phyloP scores from a whole-genome alignment of 1,140 invertebrate genomes.

The Micrasema minimum region DNA sequence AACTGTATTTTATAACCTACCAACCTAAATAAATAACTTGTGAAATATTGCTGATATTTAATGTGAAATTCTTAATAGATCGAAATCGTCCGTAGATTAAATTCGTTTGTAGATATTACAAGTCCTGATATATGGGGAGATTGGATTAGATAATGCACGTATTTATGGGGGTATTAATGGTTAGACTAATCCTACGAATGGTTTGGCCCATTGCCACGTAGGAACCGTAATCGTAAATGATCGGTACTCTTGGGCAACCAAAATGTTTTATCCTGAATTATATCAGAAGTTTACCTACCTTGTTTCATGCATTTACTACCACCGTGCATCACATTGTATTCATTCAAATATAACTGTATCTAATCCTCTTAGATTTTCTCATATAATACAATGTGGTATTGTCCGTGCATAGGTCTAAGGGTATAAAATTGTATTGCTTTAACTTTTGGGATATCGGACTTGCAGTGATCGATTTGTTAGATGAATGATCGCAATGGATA shows the following conservation, averaged over 20 bases:
- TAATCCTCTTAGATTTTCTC: no score
- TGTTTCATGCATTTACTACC: no score
- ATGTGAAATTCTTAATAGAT: no score
- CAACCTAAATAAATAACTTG: no score
- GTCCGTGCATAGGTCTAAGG: slow-evolving; percentile 6
- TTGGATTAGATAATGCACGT: slow-evolving; percentile 50
- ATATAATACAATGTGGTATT: no score
- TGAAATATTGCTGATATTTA: no score
- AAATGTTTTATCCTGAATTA: slow-evolving; percentile 30
- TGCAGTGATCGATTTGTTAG: slow-evolving; percentile 45
- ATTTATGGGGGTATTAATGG: slow-evolving; percentile 52
- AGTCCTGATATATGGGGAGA: slow-evolving; percentile 34
- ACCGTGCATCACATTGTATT: no score
- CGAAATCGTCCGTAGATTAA: slow-evolving; percentile 27
- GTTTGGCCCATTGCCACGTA: slow-evolving; percentile 47
- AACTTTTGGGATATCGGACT: slow-evolving; percentile 34
- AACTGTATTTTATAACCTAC: neutral
- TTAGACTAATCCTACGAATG: slow-evolving; percentile 48
- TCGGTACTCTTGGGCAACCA: slow-evolving; percentile 29
- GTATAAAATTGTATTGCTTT: slow-evolving; percentile 41
- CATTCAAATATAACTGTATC: no score
- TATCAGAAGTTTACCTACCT: slow-evolving; percentile 16
- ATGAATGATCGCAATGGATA: slow-evolving; percentile 44
- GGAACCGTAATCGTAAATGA: slow-evolving; percentile 35
- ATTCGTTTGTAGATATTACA: slow-evolving; percentile 28